A percentile compares a stretch with the other conserved stretches of the same genome.
phyloP scores from a whole-genome alignment of 2,888 invertebrate species.

The Rotaria macrura region DNA sequence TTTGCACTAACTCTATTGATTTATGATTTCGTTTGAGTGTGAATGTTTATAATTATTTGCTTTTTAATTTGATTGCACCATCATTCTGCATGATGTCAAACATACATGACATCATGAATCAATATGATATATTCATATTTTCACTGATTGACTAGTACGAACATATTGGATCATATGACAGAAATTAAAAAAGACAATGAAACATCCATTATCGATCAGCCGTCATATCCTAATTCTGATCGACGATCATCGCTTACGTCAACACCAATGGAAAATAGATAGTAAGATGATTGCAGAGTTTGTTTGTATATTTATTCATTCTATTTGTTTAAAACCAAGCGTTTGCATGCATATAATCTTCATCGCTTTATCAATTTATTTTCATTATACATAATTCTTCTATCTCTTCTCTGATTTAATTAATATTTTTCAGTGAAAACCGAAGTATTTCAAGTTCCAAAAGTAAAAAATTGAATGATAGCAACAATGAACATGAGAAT shows the following conservation, averaged over 20 bases:
- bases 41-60: neutral
- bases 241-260: neutral
- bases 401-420: neutral
- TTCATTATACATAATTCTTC: too few species aligned
- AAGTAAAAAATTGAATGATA: neutral
- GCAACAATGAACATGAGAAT: neutral
- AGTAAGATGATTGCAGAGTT: neutral
- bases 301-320: neutral
- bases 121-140: neutral
- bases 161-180: neutral
- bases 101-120: too few species aligned
- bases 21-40: neutral
- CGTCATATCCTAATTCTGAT: neutral
- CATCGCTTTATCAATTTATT: neutral
- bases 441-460: neutral
- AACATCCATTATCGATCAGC: neutral
- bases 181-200: neutral
- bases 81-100: neutral
- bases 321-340: neutral
- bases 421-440: neutral
- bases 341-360: neutral
- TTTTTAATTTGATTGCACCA: neutral
- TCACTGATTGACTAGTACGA: neutral
- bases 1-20: too few species aligned
- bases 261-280: neutral